phyloP scores from a whole-genome alignment of 2,797 vertebrate genomes.

The Tokudaia muenninki region DNA sequence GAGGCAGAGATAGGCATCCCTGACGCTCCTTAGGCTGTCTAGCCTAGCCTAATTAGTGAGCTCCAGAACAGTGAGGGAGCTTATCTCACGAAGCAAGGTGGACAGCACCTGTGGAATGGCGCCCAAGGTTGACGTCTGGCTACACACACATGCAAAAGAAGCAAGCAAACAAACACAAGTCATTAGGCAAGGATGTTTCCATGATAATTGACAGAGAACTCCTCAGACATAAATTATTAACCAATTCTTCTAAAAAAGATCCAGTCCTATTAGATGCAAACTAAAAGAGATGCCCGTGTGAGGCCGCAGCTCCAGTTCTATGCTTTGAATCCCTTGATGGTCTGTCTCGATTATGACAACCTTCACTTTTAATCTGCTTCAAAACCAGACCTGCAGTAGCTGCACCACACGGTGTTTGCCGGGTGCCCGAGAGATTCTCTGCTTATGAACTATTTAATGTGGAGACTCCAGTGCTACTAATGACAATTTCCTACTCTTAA shows the following conservation, averaged over 20 bases:
- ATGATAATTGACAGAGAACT: background rate
- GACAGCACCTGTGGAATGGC: background rate
- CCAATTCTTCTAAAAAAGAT: slow-evolving; percentile 6
- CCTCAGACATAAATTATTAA: slow-evolving; percentile 14
- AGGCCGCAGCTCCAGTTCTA: background rate
- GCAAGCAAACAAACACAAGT: background rate
- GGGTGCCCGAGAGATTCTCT: background rate
- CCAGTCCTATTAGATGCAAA: background rate
- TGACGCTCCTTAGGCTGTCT: background rate
- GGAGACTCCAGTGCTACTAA: background rate
- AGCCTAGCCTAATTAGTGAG: background rate
- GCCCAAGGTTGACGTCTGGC: background rate
- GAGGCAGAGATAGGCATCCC: background rate
- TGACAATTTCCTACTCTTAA: background rate
- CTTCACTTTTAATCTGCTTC: background rate
- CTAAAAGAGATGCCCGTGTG: background rate
- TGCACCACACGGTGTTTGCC: background rate
- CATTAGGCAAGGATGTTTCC: background rate
- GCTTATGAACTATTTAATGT: background rate
- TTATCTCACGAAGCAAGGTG: background rate
- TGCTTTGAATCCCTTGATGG: background rate
- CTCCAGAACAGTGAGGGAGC: background rate
- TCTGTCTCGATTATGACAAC: background rate
- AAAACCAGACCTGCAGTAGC: background rate
- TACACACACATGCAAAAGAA: background rate